Evolutionary conservation across 1,140 invertebrate genomes (phyloP), one percentile per base, ranked within the genome.

Genomic region (Drosophila ironensis): DNA sequence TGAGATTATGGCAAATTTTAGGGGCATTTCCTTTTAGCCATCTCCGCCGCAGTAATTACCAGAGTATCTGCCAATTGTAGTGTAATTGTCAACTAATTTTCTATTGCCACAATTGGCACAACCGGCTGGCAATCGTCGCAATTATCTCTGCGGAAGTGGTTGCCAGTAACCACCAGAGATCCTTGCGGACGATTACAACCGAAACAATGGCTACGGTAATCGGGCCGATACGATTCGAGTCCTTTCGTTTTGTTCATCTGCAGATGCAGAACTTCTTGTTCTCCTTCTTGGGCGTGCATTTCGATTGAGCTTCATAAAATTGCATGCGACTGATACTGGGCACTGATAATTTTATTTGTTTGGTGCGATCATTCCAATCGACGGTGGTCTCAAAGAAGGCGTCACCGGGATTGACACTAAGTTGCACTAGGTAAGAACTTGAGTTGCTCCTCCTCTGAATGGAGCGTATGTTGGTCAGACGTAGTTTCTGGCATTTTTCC

Each of bases 301-400:
- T 53, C 9, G 91, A 91, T 24, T 90, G 69, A 5, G 84, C 88
- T 5, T 76, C 88, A 73, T 94, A 94, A 0, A 80, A 71, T 54
- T 94, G 92, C 22, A 94, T 88, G 16, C 94, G 90, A 72, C 93
- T 94, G 1, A 95, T 92, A 27, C 87, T 78, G 2, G 90, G 90
- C 45, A 80, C 70, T 9, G 51, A 44, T 9, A 73, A 52, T 3
- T 57, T 52, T 9, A 89, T 76, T 3, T 3, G 37, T 27, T 77
- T 42, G n/a, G 35, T 78, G 2, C n/a, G 30, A n/a, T 28, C 12
- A 54, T 91, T 70, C 57, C 91, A 91, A 1, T 75, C 28, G 6
- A 92, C 90, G 1, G 93, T 93, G 0, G 92, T 91, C 84, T 94
- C 93, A 60, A 93, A 94, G 37, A 92, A 1, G 40, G 69, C 1